phyloP scores from a whole-genome alignment of 1,140 invertebrate genomes.

The Hesperophylax magnus region DNA sequence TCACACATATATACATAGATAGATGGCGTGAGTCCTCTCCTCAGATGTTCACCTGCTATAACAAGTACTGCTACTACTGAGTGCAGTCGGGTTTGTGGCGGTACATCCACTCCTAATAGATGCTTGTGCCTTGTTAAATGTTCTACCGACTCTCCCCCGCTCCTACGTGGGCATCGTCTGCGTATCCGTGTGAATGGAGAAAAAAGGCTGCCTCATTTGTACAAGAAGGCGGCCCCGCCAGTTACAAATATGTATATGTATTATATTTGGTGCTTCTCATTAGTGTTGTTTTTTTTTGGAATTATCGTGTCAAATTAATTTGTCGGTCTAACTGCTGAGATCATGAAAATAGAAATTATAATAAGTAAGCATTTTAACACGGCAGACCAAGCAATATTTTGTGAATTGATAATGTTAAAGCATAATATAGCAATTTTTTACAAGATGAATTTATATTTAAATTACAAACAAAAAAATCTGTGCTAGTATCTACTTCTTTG shows the following conservation, averaged over 20 bases:
- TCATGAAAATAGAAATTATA: neutral
- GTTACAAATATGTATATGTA: slow-evolving; percentile 10
- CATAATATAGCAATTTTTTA: slow-evolving; percentile 14
- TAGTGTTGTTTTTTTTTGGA: slow-evolving; percentile 13
- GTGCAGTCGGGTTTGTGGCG: no score
- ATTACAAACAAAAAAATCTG: neutral
- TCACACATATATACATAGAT: no score
- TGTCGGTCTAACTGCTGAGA: slow-evolving; percentile 7
- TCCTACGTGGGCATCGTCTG: no score
- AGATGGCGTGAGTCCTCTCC: no score
- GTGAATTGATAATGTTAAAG: slow-evolving; percentile 28
- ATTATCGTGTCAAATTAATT: slow-evolving; percentile 24
- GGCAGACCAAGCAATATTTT: slow-evolving; percentile 29
- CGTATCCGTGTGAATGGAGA: no score
- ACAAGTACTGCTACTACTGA: no score
- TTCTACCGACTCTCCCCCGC: no score
- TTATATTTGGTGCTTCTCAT: slow-evolving; percentile 22
- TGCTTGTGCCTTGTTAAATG: no score
- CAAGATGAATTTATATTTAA: slow-evolving; percentile 18
- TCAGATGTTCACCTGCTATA: no score
- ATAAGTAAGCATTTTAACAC: slow-evolving; percentile 6
- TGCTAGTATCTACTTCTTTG: neutral
- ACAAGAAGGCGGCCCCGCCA: neutral
- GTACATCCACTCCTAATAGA: no score
- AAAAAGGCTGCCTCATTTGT: no score